Evolutionary conservation across 2,888 invertebrate genomes (phyloP), one percentile per base, ranked within the genome.

Genomic region (Thyatira batis): DNA sequence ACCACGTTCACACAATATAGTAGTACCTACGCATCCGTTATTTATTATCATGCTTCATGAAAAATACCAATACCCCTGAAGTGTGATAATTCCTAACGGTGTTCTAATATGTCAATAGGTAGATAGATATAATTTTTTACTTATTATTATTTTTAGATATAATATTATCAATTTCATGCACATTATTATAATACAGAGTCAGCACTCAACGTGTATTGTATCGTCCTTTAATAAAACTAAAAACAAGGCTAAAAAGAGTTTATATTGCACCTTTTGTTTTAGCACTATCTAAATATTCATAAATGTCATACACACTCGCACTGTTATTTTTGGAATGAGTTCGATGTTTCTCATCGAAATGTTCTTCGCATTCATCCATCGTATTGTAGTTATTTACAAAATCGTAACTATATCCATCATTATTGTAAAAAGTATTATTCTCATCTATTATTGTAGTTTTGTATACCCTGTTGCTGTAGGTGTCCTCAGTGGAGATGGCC

Each of bases 401-500:
- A 71, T 83, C 79, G 65, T 71, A 76, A 62, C 63, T 71, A 74
- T 82, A 76, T 67, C 82, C 77, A 58, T 74, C 70, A 64, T 67
- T 61, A 72, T 59, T 69, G 73, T 82, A 80, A 82, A 76, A 81
- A 70, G 71, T 73, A 79, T 75, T 70, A 63, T 74, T 73, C 55
- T 81, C 76, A 68, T 83, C 84, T 82, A 84, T 81, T 78, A 84
- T 81, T 76, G 82, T 84, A 78, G 82, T 79, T 69, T 81, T 84
- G 82, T 84, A 84, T 87, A 90, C 90, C 90, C 91, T 90, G 89
- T 90, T 82, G 72, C 81, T 86, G 76, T 77, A 82, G 63, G 82
- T 77, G 69, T 84, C 85, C 75, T 79, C 84, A 30, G 78, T 76
- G 59, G 85, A 84, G 58, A 73, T 70, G 5, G 73, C 72, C 62